Conservation (phyloP, 2,113 vertebrate species). For the Ailurus styani region DNA sequence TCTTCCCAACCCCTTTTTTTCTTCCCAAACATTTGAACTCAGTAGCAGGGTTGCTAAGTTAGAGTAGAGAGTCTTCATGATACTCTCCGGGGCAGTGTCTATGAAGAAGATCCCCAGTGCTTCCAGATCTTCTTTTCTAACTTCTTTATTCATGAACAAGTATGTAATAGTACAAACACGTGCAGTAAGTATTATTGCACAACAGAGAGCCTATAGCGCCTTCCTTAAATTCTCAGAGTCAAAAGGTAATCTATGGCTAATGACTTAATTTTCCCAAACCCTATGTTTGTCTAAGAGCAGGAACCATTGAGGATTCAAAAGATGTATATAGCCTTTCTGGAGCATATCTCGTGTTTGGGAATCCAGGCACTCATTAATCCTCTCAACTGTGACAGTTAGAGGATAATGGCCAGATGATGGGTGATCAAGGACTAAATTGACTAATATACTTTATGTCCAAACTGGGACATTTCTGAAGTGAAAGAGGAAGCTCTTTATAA, state of each 20-base stretch:
- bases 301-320: neutral
- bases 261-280: neutral
- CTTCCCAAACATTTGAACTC: neutral
- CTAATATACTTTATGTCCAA: neutral
- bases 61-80: neutral
- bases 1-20: neutral
- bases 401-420: neutral
- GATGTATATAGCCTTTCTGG: neutral
- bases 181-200: neutral
- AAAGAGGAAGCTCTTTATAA: neutral
- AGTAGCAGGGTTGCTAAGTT: neutral
- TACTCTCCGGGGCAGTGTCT: neutral
- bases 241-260: neutral
- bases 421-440: neutral
- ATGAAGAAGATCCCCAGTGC: neutral
- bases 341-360: neutral
- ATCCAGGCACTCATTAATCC: neutral
- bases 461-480: neutral
- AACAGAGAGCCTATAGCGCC: neutral
- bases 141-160: neutral
- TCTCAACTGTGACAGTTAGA: neutral
- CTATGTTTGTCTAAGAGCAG: neutral
- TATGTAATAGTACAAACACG: neutral
- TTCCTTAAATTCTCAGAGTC: neutral
- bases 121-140: neutral